Evolutionary conservation across 1,140 invertebrate species (phyloP).

Genomic region (Aphelinus atriplicis): DNA sequence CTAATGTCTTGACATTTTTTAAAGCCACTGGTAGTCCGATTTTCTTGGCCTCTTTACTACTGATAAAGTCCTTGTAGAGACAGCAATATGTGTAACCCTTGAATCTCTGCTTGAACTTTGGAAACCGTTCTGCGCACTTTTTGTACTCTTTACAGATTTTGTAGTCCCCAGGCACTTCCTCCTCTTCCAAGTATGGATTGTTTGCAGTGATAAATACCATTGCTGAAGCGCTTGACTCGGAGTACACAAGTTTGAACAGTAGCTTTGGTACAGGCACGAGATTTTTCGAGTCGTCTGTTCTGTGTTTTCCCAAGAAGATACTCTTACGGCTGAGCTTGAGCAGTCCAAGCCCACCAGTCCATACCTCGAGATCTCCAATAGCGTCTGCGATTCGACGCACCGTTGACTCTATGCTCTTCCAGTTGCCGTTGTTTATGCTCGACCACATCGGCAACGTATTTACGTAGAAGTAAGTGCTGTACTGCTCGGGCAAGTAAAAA

Average conservation of each 20-base stretch:
- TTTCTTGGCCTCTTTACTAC: background rate
- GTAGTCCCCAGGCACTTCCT: background rate
- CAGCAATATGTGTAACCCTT: slow-evolving; percentile 34
- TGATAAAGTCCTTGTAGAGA: background rate
- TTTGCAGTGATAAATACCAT: slow-evolving; percentile 66
- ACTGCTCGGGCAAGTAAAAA: slow-evolving; percentile 62
- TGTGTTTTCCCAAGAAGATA: slow-evolving; percentile 55
- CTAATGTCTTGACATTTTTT: background rate
- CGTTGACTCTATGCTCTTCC: slow-evolving; percentile 62
- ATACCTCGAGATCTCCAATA: slow-evolving; percentile 51
- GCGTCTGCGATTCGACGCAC: slow-evolving; percentile 52
- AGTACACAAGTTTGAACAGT: slow-evolving; percentile 64
- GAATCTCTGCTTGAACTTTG: background rate
- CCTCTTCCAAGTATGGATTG: slow-evolving; percentile 56
- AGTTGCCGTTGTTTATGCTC: slow-evolving; percentile 65
- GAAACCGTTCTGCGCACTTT: background rate
- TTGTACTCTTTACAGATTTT: background rate
- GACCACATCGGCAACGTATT: slow-evolving; percentile 70
- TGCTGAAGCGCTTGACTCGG: slow-evolving; percentile 46
- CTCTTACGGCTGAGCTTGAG: slow-evolving; percentile 48
- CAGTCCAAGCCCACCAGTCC: slow-evolving; percentile 61
- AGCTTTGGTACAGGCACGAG: slow-evolving; percentile 63
- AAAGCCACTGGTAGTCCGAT: background rate
- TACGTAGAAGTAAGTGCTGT: slow-evolving; percentile 66
- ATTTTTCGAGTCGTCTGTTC: slow-evolving; percentile 19